Evolutionary conservation across 64 coral and sea anemone genomes (phyloP), one percentile per base, ranked within the genome.

Genomic region (Catalaphyllia jardinei): DNA sequence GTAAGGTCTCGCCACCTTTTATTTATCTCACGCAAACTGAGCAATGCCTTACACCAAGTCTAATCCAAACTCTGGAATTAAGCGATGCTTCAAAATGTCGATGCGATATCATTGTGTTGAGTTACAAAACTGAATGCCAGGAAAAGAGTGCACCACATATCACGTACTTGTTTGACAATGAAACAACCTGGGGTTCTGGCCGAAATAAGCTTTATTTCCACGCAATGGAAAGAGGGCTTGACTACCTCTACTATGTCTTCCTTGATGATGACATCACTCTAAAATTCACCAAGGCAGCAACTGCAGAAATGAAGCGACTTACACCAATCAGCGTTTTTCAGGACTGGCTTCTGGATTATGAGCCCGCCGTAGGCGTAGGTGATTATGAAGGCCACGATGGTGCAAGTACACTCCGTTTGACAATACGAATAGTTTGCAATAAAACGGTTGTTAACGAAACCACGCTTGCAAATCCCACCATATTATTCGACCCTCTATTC

Each of bases 1-100:
- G 12, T 57, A 57, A 57, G 54, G 54, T 57, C 54, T 57, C 67
- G 8, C 33, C 24, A 5, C 83, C 83, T 49, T 86, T 86, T 51
- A 17, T 86, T 73, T 86, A 38, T 38, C 83, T 86, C 8, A 74
- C 71, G 4, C 33, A 86, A 31, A 86, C 83, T 20, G 83, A 86
- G 38, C 8, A 71, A 5, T 86, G 83, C 25, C 39, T 86, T 29
- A 24, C 15, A 2, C 14, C 19, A 52, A 11, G 50, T 28, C 64
- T 86, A 24, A 52, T 86, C 6, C 3, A 57, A 29, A 52, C 12
- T 42, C 7, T 72, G 25, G 64, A 63, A 18, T 59, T 86, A 8
- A 31, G 62, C 24, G 57, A 31, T 3, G 50, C 22, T 31, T n/a
- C 28, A 28, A 67, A 35, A 19, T 86, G 83, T 67, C 39, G 24